Conservation (phyloP, 2,113 vertebrate genomes). For the Chlorodrepanis virens region DNA sequence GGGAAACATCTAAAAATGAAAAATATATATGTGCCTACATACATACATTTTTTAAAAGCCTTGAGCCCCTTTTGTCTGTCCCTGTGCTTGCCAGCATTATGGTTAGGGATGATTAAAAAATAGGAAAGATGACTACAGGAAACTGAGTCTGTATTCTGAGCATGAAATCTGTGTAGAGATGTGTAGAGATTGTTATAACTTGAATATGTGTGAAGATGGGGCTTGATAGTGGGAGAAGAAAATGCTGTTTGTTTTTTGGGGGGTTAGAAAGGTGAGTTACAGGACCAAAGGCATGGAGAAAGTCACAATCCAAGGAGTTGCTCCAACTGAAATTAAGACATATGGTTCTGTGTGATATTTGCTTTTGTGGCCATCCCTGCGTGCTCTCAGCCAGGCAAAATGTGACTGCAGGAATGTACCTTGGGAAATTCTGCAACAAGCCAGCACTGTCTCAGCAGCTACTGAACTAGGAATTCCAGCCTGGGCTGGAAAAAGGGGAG, state of each 20-base stretch:
- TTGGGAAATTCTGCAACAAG: not conserved
- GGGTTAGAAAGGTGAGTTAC: not conserved
- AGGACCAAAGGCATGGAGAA: not conserved
- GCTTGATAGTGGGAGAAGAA: not conserved
- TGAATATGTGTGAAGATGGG: not conserved
- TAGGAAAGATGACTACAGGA: not conserved
- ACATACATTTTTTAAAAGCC: not conserved
- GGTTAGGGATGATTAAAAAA: not conserved
- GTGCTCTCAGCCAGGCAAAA: not conserved
- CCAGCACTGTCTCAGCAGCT: not conserved
- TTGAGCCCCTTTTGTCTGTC: constrained; percentile 21
- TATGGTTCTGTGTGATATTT: not conserved
- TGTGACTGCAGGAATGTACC: not conserved
- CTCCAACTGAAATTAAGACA: fast-evolving
- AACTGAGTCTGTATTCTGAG: not conserved
- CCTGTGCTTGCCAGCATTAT: not conserved
- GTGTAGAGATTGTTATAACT: not conserved
- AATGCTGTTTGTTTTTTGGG: not conserved
- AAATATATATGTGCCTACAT: not conserved
- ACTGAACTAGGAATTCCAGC: not conserved
- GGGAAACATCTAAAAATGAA: constrained; percentile 70
- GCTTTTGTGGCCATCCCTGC: not conserved
- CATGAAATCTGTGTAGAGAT: not conserved
- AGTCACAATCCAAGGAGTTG: not conserved
- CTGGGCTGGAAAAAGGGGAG: not conserved